phyloP scores from a whole-genome alignment of 2,113 vertebrate species.

The Chlorocebus sabaeus region DNA sequence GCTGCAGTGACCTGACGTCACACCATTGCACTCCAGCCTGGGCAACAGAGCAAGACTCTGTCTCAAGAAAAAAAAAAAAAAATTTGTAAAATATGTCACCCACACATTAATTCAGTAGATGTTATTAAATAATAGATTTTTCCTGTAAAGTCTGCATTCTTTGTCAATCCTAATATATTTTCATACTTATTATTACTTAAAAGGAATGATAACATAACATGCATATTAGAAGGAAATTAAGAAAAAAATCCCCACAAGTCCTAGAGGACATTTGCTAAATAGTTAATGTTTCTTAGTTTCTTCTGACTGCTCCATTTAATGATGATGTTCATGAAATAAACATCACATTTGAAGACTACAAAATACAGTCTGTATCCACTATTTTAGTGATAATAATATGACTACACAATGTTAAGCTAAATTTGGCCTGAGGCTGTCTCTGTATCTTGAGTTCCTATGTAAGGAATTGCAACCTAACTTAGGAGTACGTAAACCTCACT shows the following conservation, averaged over 20 bases:
- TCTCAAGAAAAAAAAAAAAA: not conserved
- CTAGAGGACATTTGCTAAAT: not conserved
- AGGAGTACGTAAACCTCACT: not conserved
- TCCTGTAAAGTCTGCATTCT: not conserved
- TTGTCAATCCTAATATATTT: not conserved
- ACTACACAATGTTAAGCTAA: not conserved
- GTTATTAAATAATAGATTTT: not conserved
- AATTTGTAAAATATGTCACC: not conserved
- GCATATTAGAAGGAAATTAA: not conserved
- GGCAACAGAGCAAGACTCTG: too few species aligned
- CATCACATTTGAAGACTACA: not conserved
- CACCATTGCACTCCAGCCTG: too few species aligned
- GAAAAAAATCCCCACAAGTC: not conserved
- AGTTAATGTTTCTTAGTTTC: not conserved
- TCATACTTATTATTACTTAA: not conserved
- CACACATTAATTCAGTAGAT: not conserved
- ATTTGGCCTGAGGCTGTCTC: not conserved
- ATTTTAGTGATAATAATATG: not conserved
- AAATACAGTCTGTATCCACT: not conserved
- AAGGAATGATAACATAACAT: not conserved
- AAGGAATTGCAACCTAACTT: not conserved
- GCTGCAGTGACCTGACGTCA: too few species aligned
- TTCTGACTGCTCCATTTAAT: conserved; percentile 5
- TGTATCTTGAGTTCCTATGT: not conserved
- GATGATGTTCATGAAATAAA: not conserved